phyloP scores from a whole-genome alignment of 2,888 invertebrate genomes.

The Thera obeliscata region DNA sequence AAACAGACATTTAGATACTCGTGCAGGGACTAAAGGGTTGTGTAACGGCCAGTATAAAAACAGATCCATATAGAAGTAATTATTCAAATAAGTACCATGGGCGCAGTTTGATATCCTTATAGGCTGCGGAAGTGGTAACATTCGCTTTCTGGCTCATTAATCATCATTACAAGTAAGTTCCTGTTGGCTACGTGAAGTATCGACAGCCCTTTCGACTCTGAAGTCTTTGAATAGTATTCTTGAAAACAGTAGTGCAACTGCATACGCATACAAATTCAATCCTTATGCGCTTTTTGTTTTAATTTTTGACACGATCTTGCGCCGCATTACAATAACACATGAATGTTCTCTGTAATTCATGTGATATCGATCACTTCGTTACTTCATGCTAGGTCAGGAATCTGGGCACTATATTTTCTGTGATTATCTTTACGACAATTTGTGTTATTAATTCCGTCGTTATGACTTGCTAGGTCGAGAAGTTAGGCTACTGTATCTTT shows the following conservation, averaged over 20 bases:
- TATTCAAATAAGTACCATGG: slow-evolving; percentile 20
- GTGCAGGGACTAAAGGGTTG: too few species aligned
- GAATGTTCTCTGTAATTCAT: too few species aligned
- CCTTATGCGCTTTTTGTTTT: background rate
- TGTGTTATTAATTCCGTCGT: background rate
- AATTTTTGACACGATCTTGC: background rate
- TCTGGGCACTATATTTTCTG: slow-evolving; percentile 12
- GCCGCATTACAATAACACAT: background rate
- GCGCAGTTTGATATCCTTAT: slow-evolving; percentile 23
- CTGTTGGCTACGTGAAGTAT: slow-evolving; percentile 21
- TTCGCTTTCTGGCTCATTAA: slow-evolving; percentile 23
- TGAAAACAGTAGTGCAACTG: slow-evolving; percentile 12
- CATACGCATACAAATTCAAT: background rate
- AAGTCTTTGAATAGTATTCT: background rate
- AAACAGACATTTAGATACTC: too few species aligned
- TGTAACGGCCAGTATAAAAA: background rate
- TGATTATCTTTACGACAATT: background rate
- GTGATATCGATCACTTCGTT: background rate
- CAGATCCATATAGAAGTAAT: background rate
- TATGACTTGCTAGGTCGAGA: too few species aligned
- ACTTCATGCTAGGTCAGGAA: background rate
- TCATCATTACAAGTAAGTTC: slow-evolving; percentile 24
- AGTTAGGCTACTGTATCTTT: slow-evolving; percentile 15
- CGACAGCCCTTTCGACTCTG: slow-evolving; percentile 8
- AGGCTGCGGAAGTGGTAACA: slow-evolving; percentile 23